Conservation (phyloP, 2,888 invertebrate species). For the Portevinia maculata region DNA sequence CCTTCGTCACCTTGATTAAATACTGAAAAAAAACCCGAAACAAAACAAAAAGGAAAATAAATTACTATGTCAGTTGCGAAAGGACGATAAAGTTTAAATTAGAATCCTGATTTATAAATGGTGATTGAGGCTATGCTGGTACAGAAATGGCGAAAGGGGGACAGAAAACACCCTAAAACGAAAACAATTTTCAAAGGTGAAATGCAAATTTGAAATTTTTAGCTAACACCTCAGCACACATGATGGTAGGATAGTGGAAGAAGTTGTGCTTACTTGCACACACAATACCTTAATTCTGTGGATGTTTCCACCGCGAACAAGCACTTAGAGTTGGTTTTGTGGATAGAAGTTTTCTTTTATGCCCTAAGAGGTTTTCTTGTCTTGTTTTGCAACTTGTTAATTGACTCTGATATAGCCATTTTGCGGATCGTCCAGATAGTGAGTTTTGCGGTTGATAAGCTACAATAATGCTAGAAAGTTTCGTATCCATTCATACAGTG, state of each 20-base stretch:
- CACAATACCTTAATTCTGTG: constrained; percentile 17
- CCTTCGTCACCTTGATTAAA: constrained; percentile 94
- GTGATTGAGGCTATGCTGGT: constrained; percentile 8
- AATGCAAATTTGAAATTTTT: constrained; percentile 36
- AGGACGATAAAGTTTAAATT: constrained; percentile 56
- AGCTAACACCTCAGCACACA: constrained; percentile 39
- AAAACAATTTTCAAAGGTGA: constrained; percentile 36
- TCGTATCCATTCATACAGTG: not conserved
- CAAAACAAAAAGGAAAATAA: no score
- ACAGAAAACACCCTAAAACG: not conserved
- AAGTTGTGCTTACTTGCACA: constrained; percentile 33
- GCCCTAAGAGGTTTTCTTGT: constrained; percentile 6
- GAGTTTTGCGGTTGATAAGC: not conserved
- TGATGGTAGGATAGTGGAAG: constrained; percentile 24
- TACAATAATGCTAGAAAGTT: not conserved
- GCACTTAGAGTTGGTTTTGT: constrained; percentile 10
- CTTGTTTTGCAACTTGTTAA: constrained; percentile 20
- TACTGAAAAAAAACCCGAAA: constrained; percentile 84
- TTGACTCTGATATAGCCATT: constrained; percentile 13
- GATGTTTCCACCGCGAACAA: not conserved
- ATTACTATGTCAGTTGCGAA: not conserved
- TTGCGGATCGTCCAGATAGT: not conserved
- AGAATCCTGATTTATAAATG: constrained; percentile 54
- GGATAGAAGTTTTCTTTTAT: not conserved
- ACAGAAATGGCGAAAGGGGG: not conserved